Evolutionary conservation across 2,113 vertebrate species (phyloP), one percentile per base, ranked within the genome.

Genomic region (Bagarius yarrelli): DNA sequence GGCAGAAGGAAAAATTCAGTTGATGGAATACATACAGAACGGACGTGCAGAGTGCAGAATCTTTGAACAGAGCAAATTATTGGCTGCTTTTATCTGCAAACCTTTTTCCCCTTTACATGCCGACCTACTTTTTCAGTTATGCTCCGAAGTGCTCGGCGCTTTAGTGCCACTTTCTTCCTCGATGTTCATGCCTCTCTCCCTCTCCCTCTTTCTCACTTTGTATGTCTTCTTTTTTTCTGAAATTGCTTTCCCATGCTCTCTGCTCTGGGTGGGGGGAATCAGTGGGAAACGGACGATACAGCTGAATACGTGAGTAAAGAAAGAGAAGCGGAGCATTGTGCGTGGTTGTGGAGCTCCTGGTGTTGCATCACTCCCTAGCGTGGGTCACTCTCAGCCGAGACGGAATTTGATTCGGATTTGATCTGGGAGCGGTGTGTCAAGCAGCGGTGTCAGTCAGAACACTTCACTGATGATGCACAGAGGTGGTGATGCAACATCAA

Each of bases 211-310:
- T 73, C 40, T 56, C 23, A 34, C 57, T 52, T 23, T 16, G 0
- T 71, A 36, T 70, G 25, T 83, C 67, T 83, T 61, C 87, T 89
- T 86, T 88, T 88, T 92, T 76, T 85, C 78, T 84, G 67, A 87
- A 87, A 92, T 87, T 91, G 88, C 83, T 78, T 79, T 90, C 86
- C 86, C 89, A 90, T 91, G 87, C 85, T 74, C 89, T 80, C 91
- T 92, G 93, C 92, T 92, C 93, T 91, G 92, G 89, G 73, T 75
- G 85, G 82, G 88, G 88, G 88, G 93, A 89, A 91, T 92, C 95
- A 99, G 98, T 99, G 96, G 97, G 98, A 98, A 95, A 98, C 89
- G 89, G 98, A 99, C 91, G 95, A 98, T 91, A 98, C 95, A 66
- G 96, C 97, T 74, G 97, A 99, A 95, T 99, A 99, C 63, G 98